phyloP scores from a whole-genome alignment of 1,140 invertebrate genomes.

The Pachypeltis micranthus region DNA sequence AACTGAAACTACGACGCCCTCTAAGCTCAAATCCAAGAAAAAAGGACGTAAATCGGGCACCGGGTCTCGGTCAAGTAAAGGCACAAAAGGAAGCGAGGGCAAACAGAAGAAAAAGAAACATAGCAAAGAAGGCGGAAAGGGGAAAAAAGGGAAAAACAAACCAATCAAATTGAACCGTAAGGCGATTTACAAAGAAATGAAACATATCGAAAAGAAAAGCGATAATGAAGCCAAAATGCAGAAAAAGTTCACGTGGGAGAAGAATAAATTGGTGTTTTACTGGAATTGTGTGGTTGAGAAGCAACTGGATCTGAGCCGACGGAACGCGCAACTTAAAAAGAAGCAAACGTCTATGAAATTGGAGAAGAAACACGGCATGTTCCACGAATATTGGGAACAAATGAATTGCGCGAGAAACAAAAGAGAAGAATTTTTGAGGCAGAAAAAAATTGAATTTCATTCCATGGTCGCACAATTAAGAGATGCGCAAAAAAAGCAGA shows the following conservation, averaged over 20 bases:
- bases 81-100: not conserved
- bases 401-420: not conserved
- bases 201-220: not conserved
- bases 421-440: not conserved
- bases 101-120: not conserved
- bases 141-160: not conserved
- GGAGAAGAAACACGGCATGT: slow-evolving; percentile 1
- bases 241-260: not conserved
- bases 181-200: not conserved
- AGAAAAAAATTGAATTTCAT: not conserved
- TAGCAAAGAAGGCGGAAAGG: not conserved
- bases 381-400: not conserved
- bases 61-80: too few relatives aligned
- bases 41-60: too few relatives aligned
- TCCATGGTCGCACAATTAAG: not conserved
- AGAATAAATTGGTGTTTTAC: not conserved
- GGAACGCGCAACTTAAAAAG: not conserved
- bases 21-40: too few relatives aligned
- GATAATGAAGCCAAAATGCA: not conserved
- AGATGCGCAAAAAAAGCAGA: not conserved
- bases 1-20: too few relatives aligned
- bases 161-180: not conserved
- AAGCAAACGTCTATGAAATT: not conserved
- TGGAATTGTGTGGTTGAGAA: not conserved
- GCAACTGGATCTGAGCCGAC: not conserved